These are phyloP conservation scores for Halichoerus grypus DNA, from an alignment of 2,113 vertebrate species.

Conservation along the genomic window DNA sequence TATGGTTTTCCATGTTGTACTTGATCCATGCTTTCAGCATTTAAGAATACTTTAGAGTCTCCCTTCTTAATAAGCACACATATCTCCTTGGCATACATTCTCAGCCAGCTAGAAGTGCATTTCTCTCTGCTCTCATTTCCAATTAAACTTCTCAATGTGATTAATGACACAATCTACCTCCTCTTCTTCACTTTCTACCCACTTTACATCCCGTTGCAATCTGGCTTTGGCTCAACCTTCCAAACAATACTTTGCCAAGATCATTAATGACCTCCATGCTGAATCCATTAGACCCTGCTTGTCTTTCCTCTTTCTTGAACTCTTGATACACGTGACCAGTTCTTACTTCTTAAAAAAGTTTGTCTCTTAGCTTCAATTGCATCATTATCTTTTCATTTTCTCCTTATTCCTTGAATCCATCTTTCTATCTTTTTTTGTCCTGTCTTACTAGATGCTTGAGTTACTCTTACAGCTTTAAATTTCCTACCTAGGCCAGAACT, in stretches of 20 bases:
- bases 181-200: background rate
- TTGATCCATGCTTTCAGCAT: background rate
- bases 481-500: background rate
- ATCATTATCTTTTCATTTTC: background rate
- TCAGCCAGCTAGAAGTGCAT: background rate
- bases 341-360: background rate
- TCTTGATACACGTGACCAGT: background rate
- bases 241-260: background rate
- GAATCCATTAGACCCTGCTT: background rate
- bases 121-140: background rate
- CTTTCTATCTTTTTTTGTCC: background rate
- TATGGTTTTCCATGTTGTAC: background rate
- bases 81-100: background rate
- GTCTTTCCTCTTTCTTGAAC: background rate
- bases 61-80: background rate
- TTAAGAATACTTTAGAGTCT: background rate
- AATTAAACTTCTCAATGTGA: background rate
- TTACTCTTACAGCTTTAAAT: background rate
- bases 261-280: background rate
- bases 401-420: background rate
- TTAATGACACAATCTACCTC: background rate
- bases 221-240: background rate
- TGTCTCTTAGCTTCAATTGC: background rate
- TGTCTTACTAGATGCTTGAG: background rate
- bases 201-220: background rate